Evolutionary conservation across 2,888 invertebrate genomes (phyloP).

Genomic region (Stenchaetothrips biformis): DNA sequence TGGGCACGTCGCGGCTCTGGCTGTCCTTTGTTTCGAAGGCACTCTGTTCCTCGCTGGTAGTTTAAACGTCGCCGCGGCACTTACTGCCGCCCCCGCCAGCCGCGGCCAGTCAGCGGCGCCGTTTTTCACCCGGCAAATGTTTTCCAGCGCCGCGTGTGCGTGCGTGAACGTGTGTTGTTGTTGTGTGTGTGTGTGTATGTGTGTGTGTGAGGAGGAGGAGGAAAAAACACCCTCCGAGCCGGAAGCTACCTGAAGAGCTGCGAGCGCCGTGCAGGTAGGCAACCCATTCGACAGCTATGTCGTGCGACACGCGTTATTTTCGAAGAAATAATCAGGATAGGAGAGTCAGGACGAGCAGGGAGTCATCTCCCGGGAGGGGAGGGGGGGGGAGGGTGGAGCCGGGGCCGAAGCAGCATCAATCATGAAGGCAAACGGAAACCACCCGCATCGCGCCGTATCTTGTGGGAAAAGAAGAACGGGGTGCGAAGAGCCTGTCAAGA

Average conservation of each 20-base stretch:
- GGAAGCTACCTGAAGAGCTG: not conserved
- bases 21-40: not conserved
- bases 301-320: not conserved
- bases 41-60: not conserved
- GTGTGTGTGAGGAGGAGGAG: not conserved
- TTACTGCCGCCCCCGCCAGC: not conserved
- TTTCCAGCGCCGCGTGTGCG: not conserved
- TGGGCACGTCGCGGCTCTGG: not conserved
- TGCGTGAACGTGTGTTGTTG: not conserved
- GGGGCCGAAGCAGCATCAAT: constrained; percentile 5
- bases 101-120: not conserved
- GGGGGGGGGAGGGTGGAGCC: not conserved
- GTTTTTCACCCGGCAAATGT: constrained; percentile 1
- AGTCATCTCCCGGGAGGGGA: not conserved
- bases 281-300: not conserved
- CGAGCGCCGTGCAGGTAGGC: not conserved
- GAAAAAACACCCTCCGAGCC: not conserved
- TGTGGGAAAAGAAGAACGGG: not conserved
- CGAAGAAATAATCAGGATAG: too few species aligned
- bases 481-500: not conserved
- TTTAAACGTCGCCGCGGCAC: not conserved
- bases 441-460: not conserved
- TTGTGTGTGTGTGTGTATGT: not conserved
- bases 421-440: constrained; percentile 2
- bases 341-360: not conserved